Percentiles rank a stretch among this genome's conserved stretches.
Evolutionary conservation across 2,797 vertebrate genomes (phyloP).

Genomic region (Nothura maculosa): DNA sequence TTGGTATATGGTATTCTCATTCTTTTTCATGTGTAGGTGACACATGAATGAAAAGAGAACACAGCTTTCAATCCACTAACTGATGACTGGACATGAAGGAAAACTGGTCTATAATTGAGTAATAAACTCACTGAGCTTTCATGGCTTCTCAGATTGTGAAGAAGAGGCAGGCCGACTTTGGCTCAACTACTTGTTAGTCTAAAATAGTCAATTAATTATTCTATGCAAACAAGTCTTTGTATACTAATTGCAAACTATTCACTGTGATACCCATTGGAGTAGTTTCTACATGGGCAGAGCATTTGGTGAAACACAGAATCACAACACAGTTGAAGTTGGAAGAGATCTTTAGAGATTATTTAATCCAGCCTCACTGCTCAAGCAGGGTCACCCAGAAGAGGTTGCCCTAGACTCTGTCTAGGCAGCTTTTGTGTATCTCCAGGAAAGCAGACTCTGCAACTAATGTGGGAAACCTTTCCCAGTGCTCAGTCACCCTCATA

Average conservation of each 20-base stretch:
- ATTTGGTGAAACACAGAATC: neutral
- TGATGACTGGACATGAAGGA: neutral
- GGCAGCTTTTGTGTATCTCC: too few relatives aligned
- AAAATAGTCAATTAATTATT: constrained; percentile 13
- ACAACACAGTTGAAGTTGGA: too few relatives aligned
- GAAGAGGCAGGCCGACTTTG: neutral
- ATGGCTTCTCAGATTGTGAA: constrained; percentile 1
- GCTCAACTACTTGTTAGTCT: neutral
- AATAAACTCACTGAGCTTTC: neutral
- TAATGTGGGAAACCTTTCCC: too few relatives aligned
- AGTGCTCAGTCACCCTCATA: too few relatives aligned
- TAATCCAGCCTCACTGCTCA: too few relatives aligned
- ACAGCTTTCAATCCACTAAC: neutral
- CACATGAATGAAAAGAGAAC: neutral
- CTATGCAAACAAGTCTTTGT: neutral
- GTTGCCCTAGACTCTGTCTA: too few relatives aligned
- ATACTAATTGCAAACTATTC: neutral
- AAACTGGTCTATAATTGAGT: neutral
- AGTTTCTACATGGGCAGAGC: neutral
- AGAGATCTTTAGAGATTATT: too few relatives aligned
- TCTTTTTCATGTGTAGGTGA: constrained; percentile 12
- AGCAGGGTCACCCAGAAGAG: too few relatives aligned
- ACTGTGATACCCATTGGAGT: neutral
- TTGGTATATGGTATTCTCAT: neutral
- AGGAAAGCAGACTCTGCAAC: too few relatives aligned